Conservation (phyloP, 2,888 invertebrate species). For the Melanchra persicariae region DNA sequence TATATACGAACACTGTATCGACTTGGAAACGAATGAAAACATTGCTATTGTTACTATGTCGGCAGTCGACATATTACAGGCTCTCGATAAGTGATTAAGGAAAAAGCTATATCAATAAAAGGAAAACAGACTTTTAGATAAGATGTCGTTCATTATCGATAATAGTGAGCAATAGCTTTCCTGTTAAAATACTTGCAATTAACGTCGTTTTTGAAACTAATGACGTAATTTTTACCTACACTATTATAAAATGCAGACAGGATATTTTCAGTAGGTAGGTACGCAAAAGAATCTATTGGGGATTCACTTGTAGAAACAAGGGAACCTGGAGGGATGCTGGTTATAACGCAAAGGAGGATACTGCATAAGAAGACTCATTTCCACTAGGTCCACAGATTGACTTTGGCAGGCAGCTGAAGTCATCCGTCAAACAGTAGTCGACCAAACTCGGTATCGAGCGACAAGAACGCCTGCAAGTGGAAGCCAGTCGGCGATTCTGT, state of each 20-base stretch:
- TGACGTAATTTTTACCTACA: background rate
- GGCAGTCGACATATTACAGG: background rate
- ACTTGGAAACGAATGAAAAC: background rate
- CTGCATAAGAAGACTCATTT: too few species aligned
- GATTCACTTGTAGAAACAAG: too few species aligned
- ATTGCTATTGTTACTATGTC: background rate
- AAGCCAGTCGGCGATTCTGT: too few species aligned
- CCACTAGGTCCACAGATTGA: too few species aligned
- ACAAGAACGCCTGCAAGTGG: too few species aligned
- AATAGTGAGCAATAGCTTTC: slow-evolving; percentile 12
- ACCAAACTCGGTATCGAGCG: too few species aligned
- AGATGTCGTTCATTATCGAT: slow-evolving; percentile 2
- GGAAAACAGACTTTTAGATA: slow-evolving; percentile 23
- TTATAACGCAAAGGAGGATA: too few species aligned
- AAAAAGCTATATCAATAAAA: slow-evolving; percentile 22
- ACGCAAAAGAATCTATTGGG: too few species aligned
- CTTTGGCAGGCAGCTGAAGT: too few species aligned
- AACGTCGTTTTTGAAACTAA: background rate
- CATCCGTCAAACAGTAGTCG: too few species aligned
- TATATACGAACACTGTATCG: background rate
- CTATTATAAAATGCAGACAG: background rate
- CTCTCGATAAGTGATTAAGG: slow-evolving; percentile 18
- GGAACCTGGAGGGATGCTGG: too few species aligned
- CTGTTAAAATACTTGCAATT: background rate
- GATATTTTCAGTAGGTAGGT: background rate